A percentile compares a stretch with the other conserved stretches of the same genome.
These are phyloP conservation scores for Clepsis dumicolana DNA, from an alignment of 2,888 invertebrate species.

Conservation along the genomic window DNA sequence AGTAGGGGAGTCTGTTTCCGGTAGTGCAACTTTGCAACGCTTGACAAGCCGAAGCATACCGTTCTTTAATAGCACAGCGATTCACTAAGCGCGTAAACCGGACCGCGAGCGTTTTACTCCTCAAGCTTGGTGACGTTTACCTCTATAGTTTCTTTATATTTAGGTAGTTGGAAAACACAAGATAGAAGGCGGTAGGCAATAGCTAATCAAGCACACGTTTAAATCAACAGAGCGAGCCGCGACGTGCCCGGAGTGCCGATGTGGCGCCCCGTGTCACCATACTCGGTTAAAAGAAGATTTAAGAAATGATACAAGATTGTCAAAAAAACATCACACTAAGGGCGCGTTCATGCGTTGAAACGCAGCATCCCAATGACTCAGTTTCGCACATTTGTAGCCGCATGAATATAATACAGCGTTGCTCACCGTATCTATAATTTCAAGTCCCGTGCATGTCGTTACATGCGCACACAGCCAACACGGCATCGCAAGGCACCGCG, in stretches of 20 bases:
- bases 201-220: constrained; percentile 55
- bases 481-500: too few species aligned
- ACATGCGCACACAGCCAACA: too few species aligned
- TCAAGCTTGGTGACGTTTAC: background rate
- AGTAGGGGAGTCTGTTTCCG: background rate
- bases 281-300: background rate
- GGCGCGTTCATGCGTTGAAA: too few species aligned
- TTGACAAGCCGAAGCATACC: background rate
- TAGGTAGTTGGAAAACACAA: background rate
- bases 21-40: background rate
- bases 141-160: constrained; percentile 10
- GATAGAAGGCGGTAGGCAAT: constrained; percentile 43
- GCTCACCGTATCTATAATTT: too few species aligned
- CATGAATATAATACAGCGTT: too few species aligned
- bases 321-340: too few species aligned
- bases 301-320: background rate
- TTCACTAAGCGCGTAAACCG: background rate
- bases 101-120: background rate
- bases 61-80: background rate
- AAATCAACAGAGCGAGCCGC: constrained; percentile 47
- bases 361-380: too few species aligned
- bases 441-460: too few species aligned
- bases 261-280: constrained; percentile 22
- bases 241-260: constrained; percentile 31
- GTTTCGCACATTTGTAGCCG: too few species aligned